These are phyloP conservation scores for Acrobasis repandana DNA, from an alignment of 2,888 invertebrate species.

Conservation along the genomic window DNA sequence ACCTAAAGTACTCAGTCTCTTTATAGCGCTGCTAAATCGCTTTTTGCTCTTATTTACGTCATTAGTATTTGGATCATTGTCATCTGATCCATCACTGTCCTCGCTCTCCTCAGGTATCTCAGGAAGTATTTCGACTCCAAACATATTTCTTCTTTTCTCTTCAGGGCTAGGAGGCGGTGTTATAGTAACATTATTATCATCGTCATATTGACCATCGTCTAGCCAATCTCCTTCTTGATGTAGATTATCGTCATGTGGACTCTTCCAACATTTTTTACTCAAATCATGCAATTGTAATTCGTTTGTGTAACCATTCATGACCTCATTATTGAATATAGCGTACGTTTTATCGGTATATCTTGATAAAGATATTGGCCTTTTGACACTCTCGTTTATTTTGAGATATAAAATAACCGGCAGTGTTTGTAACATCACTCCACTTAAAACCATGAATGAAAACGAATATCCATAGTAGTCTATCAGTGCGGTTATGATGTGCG, in stretches of 20 bases:
- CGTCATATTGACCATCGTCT: constrained; percentile 44
- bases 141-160: constrained; percentile 72
- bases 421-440: constrained; percentile 69
- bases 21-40: constrained; percentile 68
- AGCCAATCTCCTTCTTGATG: constrained; percentile 50
- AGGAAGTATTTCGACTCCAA: constrained; percentile 78
- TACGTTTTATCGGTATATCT: constrained; percentile 71
- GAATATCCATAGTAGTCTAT: constrained; percentile 67
- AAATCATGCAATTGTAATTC: constrained; percentile 71
- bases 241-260: constrained; percentile 71
- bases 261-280: constrained; percentile 74
- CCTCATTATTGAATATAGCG: constrained; percentile 63
- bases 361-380: constrained; percentile 59
- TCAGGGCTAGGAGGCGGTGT: constrained; percentile 76
- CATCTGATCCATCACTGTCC: constrained; percentile 50
- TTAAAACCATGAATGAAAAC: constrained; percentile 61
- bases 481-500: constrained; percentile 67
- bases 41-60: constrained; percentile 53
- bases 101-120: constrained; percentile 81
- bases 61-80: constrained; percentile 45
- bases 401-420: constrained; percentile 67
- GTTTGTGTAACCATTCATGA: constrained; percentile 53
- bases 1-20: constrained; percentile 78
- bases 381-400: constrained; percentile 55
- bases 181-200: constrained; percentile 53